These are phyloP conservation scores for Harpagifer antarcticus DNA, from an alignment of 2,797 vertebrate species.

Conservation along the genomic window DNA sequence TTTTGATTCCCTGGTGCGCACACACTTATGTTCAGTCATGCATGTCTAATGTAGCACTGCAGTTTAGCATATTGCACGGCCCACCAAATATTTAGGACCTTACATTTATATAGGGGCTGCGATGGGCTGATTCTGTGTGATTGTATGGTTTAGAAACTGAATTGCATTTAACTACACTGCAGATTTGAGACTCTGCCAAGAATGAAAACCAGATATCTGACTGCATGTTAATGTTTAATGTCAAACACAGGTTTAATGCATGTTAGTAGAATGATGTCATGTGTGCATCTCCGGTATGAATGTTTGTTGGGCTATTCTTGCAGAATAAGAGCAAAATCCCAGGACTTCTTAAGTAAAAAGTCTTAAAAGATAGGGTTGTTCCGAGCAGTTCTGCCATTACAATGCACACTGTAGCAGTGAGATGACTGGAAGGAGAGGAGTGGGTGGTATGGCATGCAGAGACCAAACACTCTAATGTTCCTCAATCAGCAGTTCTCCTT, in stretches of 20 bases:
- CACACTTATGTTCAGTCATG: slow-evolving; percentile 20
- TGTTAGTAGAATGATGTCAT: neutral
- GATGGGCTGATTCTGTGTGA: neutral
- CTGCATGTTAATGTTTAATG: neutral
- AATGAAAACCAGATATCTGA: neutral
- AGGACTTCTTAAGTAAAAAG: no score
- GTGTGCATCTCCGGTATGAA: no score
- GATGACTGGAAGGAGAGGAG: slow-evolving; percentile 56
- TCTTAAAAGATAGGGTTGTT: slow-evolving; percentile 5
- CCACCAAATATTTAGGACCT: slow-evolving; percentile 31
- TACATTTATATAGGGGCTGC: slow-evolving; percentile 39
- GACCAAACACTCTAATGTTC: slow-evolving; percentile 70
- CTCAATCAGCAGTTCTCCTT: slow-evolving; percentile 59
- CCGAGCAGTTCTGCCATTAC: slow-evolving; percentile 53
- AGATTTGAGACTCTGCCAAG: neutral
- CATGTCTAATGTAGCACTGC: slow-evolving; percentile 13
- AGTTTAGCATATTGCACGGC: slow-evolving; percentile 24
- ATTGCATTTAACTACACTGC: neutral
- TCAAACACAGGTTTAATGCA: neutral
- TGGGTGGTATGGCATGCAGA: slow-evolving; percentile 65
- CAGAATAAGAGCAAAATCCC: no score
- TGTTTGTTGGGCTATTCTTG: no score
- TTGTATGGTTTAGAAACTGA: neutral
- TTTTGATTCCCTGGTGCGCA: slow-evolving; percentile 17
- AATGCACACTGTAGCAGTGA: slow-evolving; percentile 55